Evolutionary conservation across 1,140 invertebrate genomes (phyloP).

Genomic region (Sycophaga agraensis): DNA sequence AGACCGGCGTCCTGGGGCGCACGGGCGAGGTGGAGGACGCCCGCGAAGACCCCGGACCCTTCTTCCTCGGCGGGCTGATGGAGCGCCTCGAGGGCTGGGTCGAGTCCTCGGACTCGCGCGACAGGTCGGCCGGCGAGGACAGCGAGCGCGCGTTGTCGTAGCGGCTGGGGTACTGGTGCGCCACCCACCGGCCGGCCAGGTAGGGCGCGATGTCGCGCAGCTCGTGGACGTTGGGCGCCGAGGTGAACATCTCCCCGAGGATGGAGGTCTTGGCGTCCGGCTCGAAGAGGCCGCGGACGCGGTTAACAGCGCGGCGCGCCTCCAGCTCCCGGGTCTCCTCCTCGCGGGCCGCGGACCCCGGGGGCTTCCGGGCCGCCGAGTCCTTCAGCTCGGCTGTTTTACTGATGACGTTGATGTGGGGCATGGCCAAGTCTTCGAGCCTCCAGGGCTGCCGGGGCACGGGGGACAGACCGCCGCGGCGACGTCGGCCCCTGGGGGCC

Average conservation of each 20-base stretch:
- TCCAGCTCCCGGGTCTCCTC: slow-evolving; percentile 49
- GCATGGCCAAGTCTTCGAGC: slow-evolving; percentile 76
- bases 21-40: slow-evolving; percentile 31
- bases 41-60: slow-evolving; percentile 39
- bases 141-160: slow-evolving; percentile 67
- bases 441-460: slow-evolving; percentile 65
- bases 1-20: slow-evolving; percentile 50
- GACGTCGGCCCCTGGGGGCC: slow-evolving; percentile 51
- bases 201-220: slow-evolving; percentile 75
- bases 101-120: slow-evolving; percentile 31
- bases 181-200: slow-evolving; percentile 73
- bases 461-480: slow-evolving; percentile 61
- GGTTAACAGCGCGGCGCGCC: slow-evolving; percentile 62
- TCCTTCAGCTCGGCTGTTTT: slow-evolving; percentile 74
- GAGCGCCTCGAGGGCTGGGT: slow-evolving; percentile 5
- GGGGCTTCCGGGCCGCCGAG: slow-evolving; percentile 41
- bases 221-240: slow-evolving; percentile 76
- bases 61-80: slow-evolving; percentile 22
- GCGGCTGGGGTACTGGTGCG: slow-evolving; percentile 70
- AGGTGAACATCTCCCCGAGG: slow-evolving; percentile 79
- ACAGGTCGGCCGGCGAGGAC: slow-evolving; percentile 56
- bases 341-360: slow-evolving; percentile 39
- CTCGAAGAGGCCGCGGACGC: slow-evolving; percentile 71
- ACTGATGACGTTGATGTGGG: slow-evolving; percentile 84
- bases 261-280: slow-evolving; percentile 61